phyloP scores from a whole-genome alignment of 1,140 invertebrate species.

The Mactra quadrangularis region DNA sequence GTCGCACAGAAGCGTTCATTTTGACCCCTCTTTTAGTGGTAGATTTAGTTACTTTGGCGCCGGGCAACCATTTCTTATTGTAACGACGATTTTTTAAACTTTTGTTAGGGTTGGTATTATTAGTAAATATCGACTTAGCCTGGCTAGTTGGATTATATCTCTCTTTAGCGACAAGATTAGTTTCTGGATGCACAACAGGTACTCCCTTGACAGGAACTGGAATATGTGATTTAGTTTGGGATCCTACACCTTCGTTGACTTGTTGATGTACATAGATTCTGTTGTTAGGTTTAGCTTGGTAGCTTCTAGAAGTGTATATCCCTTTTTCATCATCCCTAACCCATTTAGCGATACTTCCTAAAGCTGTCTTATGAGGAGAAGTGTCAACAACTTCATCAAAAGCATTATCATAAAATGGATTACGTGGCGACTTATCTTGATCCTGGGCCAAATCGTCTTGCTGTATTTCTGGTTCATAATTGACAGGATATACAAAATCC shows the following conservation, averaged over 20 bases:
- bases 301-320: constrained; percentile 7
- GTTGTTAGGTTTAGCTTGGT: constrained; percentile 1
- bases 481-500: constrained; percentile 54
- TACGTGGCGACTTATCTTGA: background rate
- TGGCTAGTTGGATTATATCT: constrained; percentile 33
- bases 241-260: background rate
- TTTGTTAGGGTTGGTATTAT: constrained; percentile 16
- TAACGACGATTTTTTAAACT: background rate
- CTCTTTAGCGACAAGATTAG: constrained; percentile 48
- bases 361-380: no score
- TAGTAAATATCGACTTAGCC: constrained; percentile 40
- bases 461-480: background rate
- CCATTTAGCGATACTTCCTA: constrained; percentile 39
- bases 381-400: background rate
- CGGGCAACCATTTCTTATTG: constrained; percentile 14
- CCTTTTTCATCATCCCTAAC: constrained; percentile 12
- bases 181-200: constrained; percentile 49
- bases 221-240: background rate
- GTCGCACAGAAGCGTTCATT: background rate
- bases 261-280: constrained; percentile 58
- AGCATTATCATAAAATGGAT: background rate
- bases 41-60: background rate
- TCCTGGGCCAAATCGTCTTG: background rate
- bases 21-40: background rate
- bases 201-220: background rate